A percentile compares a stretch with the other conserved stretches of the same genome.
Evolutionary conservation across 2,888 invertebrate species (phyloP).

Genomic region (Dasysyrphus albostriatus): DNA sequence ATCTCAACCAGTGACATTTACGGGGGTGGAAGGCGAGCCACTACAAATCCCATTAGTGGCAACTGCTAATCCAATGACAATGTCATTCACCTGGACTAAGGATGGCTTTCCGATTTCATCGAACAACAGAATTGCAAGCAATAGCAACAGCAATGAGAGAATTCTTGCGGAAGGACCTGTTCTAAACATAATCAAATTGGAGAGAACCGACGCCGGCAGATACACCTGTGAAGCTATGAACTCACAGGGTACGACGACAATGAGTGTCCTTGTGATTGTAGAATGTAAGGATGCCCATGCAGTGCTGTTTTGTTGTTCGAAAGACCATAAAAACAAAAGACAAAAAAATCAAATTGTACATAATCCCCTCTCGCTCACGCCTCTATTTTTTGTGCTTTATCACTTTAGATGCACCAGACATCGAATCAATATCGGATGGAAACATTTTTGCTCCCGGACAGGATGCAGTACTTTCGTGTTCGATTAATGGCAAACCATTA

Average conservation of each 20-base stretch:
- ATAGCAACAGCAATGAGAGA: conserved; percentile 78
- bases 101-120: conserved; percentile 82
- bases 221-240: conserved; percentile 82
- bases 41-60: conserved; percentile 81
- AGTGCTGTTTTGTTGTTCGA: conserved; percentile 27
- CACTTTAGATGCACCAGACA: conserved; percentile 79
- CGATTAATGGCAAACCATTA: conserved; percentile 80
- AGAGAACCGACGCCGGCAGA: conserved; percentile 81
- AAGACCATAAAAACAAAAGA: conserved; percentile 12
- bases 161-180: conserved; percentile 81
- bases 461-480: conserved; percentile 81
- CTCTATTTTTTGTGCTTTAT: conserved; percentile 26
- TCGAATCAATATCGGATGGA: conserved; percentile 80
- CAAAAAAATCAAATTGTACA: conserved; percentile 12
- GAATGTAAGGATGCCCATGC: conserved; percentile 80
- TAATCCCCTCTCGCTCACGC: background rate
- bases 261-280: conserved; percentile 80
- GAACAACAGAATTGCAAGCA: conserved; percentile 73
- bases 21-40: conserved; percentile 81
- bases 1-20: conserved; percentile 79
- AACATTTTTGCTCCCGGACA: conserved; percentile 80
- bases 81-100: conserved; percentile 82
- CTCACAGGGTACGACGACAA: conserved; percentile 81
- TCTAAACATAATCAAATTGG: conserved; percentile 80
- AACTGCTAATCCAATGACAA: conserved; percentile 81